Conservation (phyloP, 2,888 invertebrate species). For the Scaptodrosophila latifasciaeformis region DNA sequence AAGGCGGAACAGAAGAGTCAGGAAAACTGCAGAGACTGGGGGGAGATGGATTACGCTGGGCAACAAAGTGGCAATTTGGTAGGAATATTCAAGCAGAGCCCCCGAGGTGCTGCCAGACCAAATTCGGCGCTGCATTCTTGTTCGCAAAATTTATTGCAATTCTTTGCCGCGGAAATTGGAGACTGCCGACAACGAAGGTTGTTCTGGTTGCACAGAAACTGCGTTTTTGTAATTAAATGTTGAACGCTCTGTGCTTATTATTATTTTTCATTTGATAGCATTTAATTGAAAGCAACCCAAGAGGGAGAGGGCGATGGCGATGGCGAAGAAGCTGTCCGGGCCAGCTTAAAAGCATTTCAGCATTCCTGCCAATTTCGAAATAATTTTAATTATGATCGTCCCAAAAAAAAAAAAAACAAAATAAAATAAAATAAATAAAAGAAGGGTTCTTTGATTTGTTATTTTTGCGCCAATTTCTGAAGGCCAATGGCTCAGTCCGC, state of each 20-base stretch:
- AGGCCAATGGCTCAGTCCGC: conserved; percentile 43
- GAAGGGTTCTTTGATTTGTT: conserved; percentile 53
- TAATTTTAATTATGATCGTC: conserved; percentile 21
- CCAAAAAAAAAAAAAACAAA: conserved; percentile 11
- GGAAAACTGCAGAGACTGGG: neutral
- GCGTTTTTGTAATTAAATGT: conserved; percentile 60
- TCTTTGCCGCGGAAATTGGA: conserved; percentile 40
- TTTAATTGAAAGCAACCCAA: conserved; percentile 16
- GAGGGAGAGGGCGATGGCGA: conserved; percentile 9
- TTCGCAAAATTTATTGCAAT: conserved; percentile 55
- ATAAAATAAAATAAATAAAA: conserved; percentile 2
- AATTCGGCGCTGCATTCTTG: conserved; percentile 9
- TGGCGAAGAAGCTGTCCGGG: conserved; percentile 32
- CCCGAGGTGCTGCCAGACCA: conserved; percentile 11
- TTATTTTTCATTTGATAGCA: conserved; percentile 54
- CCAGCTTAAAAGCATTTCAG: neutral
- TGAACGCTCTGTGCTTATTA: conserved; percentile 47
- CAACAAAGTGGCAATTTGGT: conserved; percentile 40
- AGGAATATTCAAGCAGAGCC: neutral
- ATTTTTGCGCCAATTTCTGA: conserved; percentile 11
- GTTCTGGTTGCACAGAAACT: too few species aligned
- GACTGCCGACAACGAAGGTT: too few species aligned
- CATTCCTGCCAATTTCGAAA: conserved; percentile 42
- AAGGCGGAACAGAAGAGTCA: conserved; percentile 12
- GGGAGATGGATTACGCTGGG: too few species aligned